phyloP scores from a whole-genome alignment of 2,888 invertebrate genomes.

The Dynastes tityus region DNA sequence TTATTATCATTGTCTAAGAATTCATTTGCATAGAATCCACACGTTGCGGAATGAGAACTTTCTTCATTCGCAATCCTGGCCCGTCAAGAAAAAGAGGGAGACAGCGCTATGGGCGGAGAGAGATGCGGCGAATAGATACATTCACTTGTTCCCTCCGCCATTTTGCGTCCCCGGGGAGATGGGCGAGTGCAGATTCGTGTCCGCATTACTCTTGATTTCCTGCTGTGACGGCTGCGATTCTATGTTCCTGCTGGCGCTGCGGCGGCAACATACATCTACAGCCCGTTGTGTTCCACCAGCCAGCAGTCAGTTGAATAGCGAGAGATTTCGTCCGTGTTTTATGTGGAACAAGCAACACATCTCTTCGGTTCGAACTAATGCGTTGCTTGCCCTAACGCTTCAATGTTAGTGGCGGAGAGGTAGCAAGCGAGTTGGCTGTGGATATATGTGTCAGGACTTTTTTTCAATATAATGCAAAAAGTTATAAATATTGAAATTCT shows the following conservation, averaged over 20 bases:
- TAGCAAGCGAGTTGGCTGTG: background rate
- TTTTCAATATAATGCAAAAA: conserved; percentile 13
- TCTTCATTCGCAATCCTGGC: conserved; percentile 19
- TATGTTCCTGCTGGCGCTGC: conserved; percentile 53
- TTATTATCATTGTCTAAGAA: background rate
- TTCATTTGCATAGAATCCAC: conserved; percentile 5
- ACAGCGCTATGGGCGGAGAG: conserved; percentile 23
- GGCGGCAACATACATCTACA: conserved; percentile 39
- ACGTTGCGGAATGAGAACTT: conserved; percentile 20
- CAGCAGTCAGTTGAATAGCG: conserved; percentile 3
- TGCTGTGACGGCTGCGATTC: conserved; percentile 69
- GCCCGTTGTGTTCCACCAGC: conserved; percentile 22
- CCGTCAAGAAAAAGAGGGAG: conserved; percentile 29
- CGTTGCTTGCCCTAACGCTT: conserved; percentile 25
- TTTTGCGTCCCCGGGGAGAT: conserved; percentile 69
- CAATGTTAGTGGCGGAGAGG: conserved; percentile 2
- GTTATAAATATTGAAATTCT: conserved; percentile 17
- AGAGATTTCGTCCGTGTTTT: conserved; percentile 24
- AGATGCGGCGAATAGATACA: conserved; percentile 50
- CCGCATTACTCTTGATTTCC: conserved; percentile 80
- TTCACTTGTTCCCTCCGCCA: conserved; percentile 65
- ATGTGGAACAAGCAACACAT: conserved; percentile 35
- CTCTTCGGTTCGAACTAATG: conserved; percentile 31
- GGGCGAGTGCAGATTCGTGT: conserved; percentile 77
- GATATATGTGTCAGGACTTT: conserved; percentile 24